These are phyloP conservation scores for Contarinia nasturtii DNA, from an alignment of 1,140 invertebrate genomes.

Conservation along the genomic window DNA sequence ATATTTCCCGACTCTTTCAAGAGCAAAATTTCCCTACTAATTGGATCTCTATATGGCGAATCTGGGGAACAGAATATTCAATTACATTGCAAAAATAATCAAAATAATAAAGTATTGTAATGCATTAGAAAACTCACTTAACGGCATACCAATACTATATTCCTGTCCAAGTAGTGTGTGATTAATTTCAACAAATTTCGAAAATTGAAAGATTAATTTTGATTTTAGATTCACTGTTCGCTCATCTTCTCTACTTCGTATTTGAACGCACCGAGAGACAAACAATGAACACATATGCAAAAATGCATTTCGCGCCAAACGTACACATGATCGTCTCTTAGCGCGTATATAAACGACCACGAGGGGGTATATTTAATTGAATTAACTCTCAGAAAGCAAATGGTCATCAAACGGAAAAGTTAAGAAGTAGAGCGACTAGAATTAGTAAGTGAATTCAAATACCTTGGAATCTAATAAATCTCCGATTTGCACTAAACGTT, in stretches of 20 bases:
- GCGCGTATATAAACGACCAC: no score
- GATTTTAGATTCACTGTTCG: conserved; percentile 12
- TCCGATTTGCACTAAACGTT: conserved; percentile 85
- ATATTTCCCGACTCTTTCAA: conserved; percentile 58
- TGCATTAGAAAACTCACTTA: background rate
- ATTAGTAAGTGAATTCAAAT: conserved; percentile 61
- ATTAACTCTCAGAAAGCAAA: no score
- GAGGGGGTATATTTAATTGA: no score
- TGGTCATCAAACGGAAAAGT: no score
- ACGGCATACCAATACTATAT: background rate
- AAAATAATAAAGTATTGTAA: background rate
- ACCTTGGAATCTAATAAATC: conserved; percentile 70
- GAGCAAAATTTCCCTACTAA: conserved; percentile 41
- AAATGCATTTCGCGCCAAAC: no score
- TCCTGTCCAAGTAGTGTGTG: no score
- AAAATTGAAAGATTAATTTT: background rate
- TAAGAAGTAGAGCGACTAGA: no score
- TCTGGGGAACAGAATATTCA: conserved; percentile 13
- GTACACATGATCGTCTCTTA: no score
- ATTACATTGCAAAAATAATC: background rate
- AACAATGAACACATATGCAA: no score
- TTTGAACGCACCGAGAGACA: no score
- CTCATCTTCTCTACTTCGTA: conserved; percentile 19
- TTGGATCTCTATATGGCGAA: conserved; percentile 46
- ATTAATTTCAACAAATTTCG: background rate